Percentiles rank a stretch among this genome's conserved stretches.
These are phyloP conservation scores for Dreissena polymorpha DNA, from an alignment of 1,140 invertebrate species.

Conservation along the genomic window DNA sequence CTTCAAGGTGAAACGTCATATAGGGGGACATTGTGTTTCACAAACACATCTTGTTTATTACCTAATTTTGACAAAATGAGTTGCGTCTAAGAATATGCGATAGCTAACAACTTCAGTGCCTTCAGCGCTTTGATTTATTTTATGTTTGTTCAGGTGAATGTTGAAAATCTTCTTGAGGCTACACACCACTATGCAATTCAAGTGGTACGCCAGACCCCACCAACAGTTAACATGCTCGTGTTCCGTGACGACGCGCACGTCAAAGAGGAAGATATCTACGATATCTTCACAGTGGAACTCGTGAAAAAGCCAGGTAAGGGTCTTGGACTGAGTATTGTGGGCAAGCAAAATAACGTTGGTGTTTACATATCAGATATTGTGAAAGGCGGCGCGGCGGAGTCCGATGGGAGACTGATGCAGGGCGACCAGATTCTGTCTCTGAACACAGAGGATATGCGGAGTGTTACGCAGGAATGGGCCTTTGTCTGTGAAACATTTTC, in stretches of 20 bases:
- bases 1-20: too few species aligned
- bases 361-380: constrained; percentile 98
- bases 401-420: constrained; percentile 94
- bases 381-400: constrained; percentile 93
- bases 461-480: constrained; percentile 86
- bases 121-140: too few species aligned
- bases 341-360: constrained; percentile 91
- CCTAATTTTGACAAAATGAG: too few species aligned
- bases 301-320: constrained; percentile 95
- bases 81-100: too few species aligned
- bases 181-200: constrained; percentile 90
- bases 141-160: constrained; percentile 87
- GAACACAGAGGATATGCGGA: constrained; percentile 92
- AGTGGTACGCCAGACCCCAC: constrained; percentile 81
- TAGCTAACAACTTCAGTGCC: too few species aligned
- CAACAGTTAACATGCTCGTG: constrained; percentile 92
- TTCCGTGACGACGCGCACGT: constrained; percentile 85
- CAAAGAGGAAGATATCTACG: constrained; percentile 85
- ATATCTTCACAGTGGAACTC: constrained; percentile 93
- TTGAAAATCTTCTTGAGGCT: constrained; percentile 93
- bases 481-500: background rate
- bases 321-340: constrained; percentile 93
- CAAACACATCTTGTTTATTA: too few species aligned
- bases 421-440: constrained; percentile 96
- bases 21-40: too few species aligned